Base-by-base conservation (phyloP, 1,140 invertebrate species). In the Heliconius congener region DNA sequence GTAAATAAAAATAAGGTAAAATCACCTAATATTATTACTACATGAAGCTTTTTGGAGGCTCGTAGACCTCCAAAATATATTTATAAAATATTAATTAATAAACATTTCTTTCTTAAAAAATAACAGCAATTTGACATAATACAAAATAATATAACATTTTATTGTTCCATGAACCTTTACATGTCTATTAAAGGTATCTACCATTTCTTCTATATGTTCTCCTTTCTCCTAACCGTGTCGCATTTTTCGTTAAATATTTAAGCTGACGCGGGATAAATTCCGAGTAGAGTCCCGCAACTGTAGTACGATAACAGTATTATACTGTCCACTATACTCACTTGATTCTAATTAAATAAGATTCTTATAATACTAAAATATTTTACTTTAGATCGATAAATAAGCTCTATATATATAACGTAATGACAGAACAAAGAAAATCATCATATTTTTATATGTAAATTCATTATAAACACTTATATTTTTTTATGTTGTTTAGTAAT, bases 211-310 rank as follows among this genome's bases (percentile, higher is more conserved):
- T 66, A 30, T 66, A 30, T 27, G 19, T 11, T 60, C 55, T 23
- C 23, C 23, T 23, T 23, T 23, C 23, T 23, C 23, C 23, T 23
- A 60, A 11, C 55, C 55, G 55, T 72, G 77, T 74, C 78, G 73
- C 60, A 57, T 30, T 52, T 39, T 70, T 72, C 66, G 34, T 79
- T 72, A 76, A 79, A 79, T 76, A 79, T 79, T 75, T 42, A 79
- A 30, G 13, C 27, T 19, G 55, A 52, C 34, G n/a, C 60, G 66
- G 50, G 30, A 72, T 57, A 79, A 76, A 79, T 52, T 34, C 42
- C 5, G 66, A 39, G 30, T 27, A 71, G 23, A 73, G 57, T 23
- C 11, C 60, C 55, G n/a, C 55, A 60, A 66, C 30, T 30, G 23
- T 66, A 16, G 9, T 66, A 66, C 23, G 11, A 11, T 66, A 66